phyloP scores from a whole-genome alignment of 2,113 vertebrate species.

The Corvus cornix region DNA sequence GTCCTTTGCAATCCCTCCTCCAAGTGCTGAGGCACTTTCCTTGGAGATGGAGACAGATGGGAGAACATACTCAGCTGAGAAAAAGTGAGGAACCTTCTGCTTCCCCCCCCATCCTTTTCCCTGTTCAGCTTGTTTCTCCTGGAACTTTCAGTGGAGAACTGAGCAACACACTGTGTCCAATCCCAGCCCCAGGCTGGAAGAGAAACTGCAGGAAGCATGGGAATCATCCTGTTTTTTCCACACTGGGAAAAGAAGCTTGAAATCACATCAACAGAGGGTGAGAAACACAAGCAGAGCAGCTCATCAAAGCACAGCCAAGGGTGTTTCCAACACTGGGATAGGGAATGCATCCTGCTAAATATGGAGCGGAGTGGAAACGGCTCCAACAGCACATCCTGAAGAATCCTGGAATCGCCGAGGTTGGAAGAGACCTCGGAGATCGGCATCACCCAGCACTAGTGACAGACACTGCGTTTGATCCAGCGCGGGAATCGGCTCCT shows the following conservation, averaged over 20 bases:
- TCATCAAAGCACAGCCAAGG: background rate
- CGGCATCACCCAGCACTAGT: background rate
- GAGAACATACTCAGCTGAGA: background rate
- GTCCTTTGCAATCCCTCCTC: background rate
- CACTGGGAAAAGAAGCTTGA: background rate
- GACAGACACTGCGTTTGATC: background rate
- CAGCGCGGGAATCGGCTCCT: background rate
- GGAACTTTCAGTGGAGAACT: background rate
- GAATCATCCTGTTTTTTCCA: background rate
- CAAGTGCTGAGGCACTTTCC: background rate
- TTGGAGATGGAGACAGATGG: background rate
- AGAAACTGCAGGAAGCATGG: background rate
- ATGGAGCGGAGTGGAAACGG: rapidly evolving
- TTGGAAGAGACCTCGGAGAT: background rate
- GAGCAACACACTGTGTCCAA: background rate
- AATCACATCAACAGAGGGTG: background rate
- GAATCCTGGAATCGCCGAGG: background rate
- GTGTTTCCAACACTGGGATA: background rate
- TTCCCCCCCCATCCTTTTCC: background rate
- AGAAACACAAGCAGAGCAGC: background rate
- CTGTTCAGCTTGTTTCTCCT: background rate
- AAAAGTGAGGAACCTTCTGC: background rate
- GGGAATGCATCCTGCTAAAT: background rate
- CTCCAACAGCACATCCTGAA: background rate
- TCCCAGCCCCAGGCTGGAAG: background rate